Conservation (phyloP, 2,888 invertebrate species). For the Lithophane socia region DNA sequence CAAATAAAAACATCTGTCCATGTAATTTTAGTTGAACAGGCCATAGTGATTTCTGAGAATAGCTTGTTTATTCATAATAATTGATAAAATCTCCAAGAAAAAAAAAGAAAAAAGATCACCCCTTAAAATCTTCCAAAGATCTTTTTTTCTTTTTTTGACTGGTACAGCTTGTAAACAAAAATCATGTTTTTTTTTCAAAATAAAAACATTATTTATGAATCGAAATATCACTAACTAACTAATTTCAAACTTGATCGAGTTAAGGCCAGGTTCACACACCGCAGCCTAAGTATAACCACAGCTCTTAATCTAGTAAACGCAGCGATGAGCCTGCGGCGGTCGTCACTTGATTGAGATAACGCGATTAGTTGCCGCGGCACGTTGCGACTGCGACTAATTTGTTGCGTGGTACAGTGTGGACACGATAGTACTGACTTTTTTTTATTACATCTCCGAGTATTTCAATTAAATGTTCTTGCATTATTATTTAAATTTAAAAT, state of each 20-base stretch:
- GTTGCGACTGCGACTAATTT: slow-evolving; percentile 64
- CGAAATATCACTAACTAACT: slow-evolving; percentile 22
- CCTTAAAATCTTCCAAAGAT: background rate
- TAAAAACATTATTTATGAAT: background rate
- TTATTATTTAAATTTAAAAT: background rate
- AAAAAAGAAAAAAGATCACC: too few relatives aligned
- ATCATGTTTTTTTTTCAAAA: background rate
- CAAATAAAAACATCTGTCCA: too few relatives aligned
- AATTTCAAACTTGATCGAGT: slow-evolving; percentile 46
- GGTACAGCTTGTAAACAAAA: background rate
- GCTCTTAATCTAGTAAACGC: slow-evolving; percentile 52
- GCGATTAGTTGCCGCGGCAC: slow-evolving; percentile 63
- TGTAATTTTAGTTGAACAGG: background rate
- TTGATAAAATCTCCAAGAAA: too few relatives aligned
- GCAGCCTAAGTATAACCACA: slow-evolving; percentile 29
- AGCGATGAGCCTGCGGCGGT: slow-evolving; percentile 50
- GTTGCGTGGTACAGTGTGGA: slow-evolving; percentile 53
- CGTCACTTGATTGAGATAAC: slow-evolving; percentile 67
- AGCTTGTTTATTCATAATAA: too few relatives aligned
- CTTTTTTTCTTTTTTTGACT: too few relatives aligned
- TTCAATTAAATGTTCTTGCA: background rate
- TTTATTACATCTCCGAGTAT: background rate
- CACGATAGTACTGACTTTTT: background rate
- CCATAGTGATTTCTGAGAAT: too few relatives aligned
- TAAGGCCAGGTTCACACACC: slow-evolving; percentile 28